phyloP scores from a whole-genome alignment of 2,888 invertebrate genomes.

The Acleris emargana region DNA sequence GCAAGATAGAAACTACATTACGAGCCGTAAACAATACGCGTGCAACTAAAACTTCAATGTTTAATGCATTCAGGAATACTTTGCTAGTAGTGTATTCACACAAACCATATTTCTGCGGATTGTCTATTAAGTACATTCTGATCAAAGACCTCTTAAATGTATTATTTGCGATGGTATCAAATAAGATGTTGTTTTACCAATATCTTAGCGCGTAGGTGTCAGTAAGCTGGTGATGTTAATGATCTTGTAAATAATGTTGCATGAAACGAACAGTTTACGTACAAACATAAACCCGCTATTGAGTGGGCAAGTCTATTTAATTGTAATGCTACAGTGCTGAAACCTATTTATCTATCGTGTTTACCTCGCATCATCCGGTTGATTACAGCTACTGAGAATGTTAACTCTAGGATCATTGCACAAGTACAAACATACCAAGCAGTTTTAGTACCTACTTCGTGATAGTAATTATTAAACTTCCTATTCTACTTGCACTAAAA shows the following conservation, averaged over 20 bases:
- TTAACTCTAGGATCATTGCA: neutral
- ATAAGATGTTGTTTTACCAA: slow-evolving; percentile 10
- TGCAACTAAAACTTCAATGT: slow-evolving; percentile 48
- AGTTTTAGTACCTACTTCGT: no score
- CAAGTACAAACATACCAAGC: no score
- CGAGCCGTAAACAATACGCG: neutral
- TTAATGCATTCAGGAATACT: slow-evolving; percentile 57
- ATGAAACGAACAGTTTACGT: slow-evolving; percentile 6
- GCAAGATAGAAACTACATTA: slow-evolving; percentile 7
- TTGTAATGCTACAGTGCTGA: no score
- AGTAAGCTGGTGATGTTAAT: slow-evolving; percentile 4
- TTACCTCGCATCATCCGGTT: neutral
- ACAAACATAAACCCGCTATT: neutral
- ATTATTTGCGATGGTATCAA: slow-evolving; percentile 20
- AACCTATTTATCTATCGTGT: neutral
- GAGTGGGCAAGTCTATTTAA: no score
- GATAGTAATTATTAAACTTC: no score
- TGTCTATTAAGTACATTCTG: slow-evolving; percentile 18
- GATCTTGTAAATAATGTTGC: slow-evolving; percentile 10
- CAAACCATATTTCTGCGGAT: slow-evolving; percentile 36
- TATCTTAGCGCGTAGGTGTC: slow-evolving; percentile 12
- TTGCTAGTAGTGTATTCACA: slow-evolving; percentile 47
- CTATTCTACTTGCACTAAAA: no score
- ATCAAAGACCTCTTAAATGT: slow-evolving; percentile 17
- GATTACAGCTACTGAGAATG: neutral